phyloP scores from a whole-genome alignment of 2,888 invertebrate genomes.

The Myopa testacea region DNA sequence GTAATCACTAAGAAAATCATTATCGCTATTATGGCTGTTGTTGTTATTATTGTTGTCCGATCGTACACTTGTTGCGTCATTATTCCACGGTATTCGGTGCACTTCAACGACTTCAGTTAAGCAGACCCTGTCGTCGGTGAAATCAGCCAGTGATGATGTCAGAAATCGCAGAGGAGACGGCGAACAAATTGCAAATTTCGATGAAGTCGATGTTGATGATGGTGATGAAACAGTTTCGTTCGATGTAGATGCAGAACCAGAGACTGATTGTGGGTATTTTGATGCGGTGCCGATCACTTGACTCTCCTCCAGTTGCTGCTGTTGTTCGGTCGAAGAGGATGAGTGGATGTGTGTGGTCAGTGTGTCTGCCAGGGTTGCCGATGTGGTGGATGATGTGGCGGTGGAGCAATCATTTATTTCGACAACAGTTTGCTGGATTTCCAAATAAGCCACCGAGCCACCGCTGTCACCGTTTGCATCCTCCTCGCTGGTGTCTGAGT shows the following conservation, averaged over 20 bases:
- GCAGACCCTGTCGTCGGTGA: conserved; percentile 52
- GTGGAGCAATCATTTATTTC: conserved; percentile 53
- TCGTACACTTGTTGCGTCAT: background rate
- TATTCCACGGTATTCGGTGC: conserved; percentile 42
- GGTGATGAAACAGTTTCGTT: conserved; percentile 2
- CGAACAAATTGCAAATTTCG: conserved; percentile 59
- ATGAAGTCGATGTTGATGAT: conserved; percentile 57
- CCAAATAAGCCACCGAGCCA: conserved; percentile 53
- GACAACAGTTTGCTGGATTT: conserved; percentile 58
- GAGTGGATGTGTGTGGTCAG: conserved; percentile 44
- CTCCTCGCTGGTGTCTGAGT: conserved; percentile 48
- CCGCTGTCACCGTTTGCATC: conserved; percentile 41
- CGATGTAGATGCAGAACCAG: conserved; percentile 30
- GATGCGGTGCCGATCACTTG: conserved; percentile 10
- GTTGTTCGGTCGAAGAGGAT: conserved; percentile 6
- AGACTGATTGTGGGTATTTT: conserved; percentile 34
- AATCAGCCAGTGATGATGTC: conserved; percentile 43
- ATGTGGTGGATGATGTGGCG: conserved; percentile 43
- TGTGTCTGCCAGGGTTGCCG: conserved; percentile 46
- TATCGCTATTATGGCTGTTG: background rate
- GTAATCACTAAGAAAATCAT: background rate
- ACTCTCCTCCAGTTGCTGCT: background rate
- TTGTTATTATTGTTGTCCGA: background rate
- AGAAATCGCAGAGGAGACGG: conserved; percentile 51
- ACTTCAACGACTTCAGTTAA: conserved; percentile 60